Conservation (phyloP, 1,140 invertebrate species). For the Monochamus saltuarius region DNA sequence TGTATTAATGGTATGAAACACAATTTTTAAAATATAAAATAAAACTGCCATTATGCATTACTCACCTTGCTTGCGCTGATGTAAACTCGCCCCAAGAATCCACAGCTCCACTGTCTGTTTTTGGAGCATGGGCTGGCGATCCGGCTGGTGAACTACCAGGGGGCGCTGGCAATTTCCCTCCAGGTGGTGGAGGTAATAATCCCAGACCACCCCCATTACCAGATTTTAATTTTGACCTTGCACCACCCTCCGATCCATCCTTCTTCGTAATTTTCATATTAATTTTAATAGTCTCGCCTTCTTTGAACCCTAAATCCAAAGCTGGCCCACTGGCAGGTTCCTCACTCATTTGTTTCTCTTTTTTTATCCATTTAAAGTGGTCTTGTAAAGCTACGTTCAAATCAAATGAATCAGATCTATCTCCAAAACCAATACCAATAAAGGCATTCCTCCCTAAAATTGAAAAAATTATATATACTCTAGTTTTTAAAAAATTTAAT, state of each 20-base stretch:
- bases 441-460: conserved; percentile 87
- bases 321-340: conserved; percentile 79
- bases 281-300: conserved; percentile 98
- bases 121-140: conserved; percentile 55
- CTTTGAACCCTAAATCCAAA: conserved; percentile 95
- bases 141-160: conserved; percentile 63
- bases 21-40: conserved; percentile 13
- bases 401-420: conserved; percentile 98
- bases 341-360: conserved; percentile 85
- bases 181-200: conserved; percentile 81
- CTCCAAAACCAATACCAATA: conserved; percentile 95
- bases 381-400: conserved; percentile 98
- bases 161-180: conserved; percentile 69
- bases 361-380: conserved; percentile 96
- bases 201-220: conserved; percentile 54
- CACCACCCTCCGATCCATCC: conserved; percentile 69
- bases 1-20: too few species aligned
- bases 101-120: conserved; percentile 54
- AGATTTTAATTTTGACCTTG: conserved; percentile 49
- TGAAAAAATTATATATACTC: conserved; percentile 11
- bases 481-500: neutral
- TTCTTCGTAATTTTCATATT: conserved; percentile 98
- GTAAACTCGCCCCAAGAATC: conserved; percentile 78
- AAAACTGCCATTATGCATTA: too few species aligned
- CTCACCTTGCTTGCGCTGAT: conserved; percentile 60